Conservation (phyloP, 2,797 vertebrate genomes). For the Sitta carolinensis region DNA sequence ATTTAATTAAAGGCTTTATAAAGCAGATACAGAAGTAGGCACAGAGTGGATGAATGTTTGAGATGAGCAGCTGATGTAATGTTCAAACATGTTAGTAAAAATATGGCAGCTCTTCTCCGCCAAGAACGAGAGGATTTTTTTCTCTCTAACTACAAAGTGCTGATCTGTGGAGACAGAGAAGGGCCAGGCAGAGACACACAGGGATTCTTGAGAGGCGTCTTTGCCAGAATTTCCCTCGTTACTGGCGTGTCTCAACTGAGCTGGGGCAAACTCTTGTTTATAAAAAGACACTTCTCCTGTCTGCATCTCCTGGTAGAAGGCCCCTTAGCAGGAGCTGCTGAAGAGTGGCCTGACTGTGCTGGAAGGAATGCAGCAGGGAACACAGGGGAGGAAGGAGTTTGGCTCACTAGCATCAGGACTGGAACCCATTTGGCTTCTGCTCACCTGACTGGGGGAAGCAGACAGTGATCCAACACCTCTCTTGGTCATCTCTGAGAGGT, state of each 20-base stretch:
- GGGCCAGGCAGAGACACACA: neutral
- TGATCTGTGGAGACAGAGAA: conserved; percentile 1
- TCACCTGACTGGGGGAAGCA: neutral
- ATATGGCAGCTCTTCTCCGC: neutral
- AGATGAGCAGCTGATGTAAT: conserved; percentile 45
- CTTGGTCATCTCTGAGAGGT: neutral
- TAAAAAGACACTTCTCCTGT: neutral
- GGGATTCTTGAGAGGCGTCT: neutral
- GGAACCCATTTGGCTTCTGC: neutral
- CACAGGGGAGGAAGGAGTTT: neutral
- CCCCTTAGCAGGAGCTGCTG: neutral
- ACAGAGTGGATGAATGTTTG: neutral
- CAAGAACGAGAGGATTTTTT: conserved; percentile 25
- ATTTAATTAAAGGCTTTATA: conserved; percentile 42
- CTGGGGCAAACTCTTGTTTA: neutral
- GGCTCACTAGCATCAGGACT: neutral
- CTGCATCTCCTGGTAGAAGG: neutral
- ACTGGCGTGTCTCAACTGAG: neutral
- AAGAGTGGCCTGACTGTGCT: neutral
- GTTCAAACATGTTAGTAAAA: conserved; percentile 58
- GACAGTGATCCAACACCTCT: neutral
- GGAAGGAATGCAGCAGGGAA: neutral
- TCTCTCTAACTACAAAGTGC: neutral
- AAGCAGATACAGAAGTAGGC: neutral
- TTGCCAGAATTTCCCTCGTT: neutral